Base-by-base conservation (phyloP, 2,797 vertebrate genomes). In the Sebastes paucispinis region DNA sequence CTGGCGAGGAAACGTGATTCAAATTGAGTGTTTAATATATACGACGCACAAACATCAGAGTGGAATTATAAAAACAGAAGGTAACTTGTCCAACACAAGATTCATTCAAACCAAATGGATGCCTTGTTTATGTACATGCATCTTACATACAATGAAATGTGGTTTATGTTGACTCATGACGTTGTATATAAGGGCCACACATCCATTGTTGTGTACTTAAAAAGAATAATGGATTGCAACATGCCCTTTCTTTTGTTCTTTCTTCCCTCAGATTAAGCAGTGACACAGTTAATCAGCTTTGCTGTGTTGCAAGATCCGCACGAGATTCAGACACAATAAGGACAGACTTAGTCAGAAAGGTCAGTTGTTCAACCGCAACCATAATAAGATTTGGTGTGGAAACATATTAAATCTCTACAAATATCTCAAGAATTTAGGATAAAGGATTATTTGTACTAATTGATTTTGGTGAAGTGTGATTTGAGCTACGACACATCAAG, bases 251-350 rank as follows among this genome's bases (percentile, higher is more conserved):
- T 52, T 52, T 66, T 20, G 54, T 39, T 59, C 24, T 27, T 70
- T 77, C 34, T 62, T 62, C 75, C 55, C 36, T 18, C 43, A 63
- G 75, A 78, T 82, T 87, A 85, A 70, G 43, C 54, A 29, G 27
- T 69, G 32, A 79, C 52, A 16, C 47, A 16, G 67, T 83, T 93
- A 93, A 95, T 89, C 87, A 77, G 93, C 88, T 94, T 94, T 85
- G 69, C 66, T 12, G 13, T 66, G 60, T 47, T 80, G 57, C 79
- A 71, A 82, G 67, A 80, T 63, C 58, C 59, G 74, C 22, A 6
- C 72, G 74, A 76, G 65, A 71, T 57, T 79, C 29, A 22, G 55
- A 70, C 70, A 80, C 72, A 75, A 74, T 63, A 29, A 77, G 50
- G 62, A 59, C 66, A 3, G 27, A 47, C 60, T 24, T 55, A 20